Evolutionary conservation across 2,797 vertebrate genomes (phyloP).

Genomic region (Hemibagrus guttatus): DNA sequence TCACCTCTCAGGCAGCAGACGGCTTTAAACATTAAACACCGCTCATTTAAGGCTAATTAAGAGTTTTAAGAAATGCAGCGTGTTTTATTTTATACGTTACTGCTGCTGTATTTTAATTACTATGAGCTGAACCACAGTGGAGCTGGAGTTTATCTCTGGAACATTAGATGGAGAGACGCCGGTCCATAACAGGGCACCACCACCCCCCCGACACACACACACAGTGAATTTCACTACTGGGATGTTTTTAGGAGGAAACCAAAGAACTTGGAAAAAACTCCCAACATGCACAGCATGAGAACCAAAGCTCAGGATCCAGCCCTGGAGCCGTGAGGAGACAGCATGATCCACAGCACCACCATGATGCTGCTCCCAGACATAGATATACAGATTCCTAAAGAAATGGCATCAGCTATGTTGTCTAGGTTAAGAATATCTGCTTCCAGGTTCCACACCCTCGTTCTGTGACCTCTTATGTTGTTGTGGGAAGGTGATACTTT

Average conservation of each 20-base stretch:
- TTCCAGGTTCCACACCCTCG: neutral
- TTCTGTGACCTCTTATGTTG: neutral
- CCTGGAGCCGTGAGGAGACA: neutral
- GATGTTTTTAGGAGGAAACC: neutral
- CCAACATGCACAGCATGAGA: neutral
- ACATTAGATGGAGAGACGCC: neutral
- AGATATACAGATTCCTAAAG: neutral
- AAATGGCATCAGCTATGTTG: neutral
- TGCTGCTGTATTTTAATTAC: neutral
- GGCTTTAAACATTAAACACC: neutral
- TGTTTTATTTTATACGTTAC: neutral
- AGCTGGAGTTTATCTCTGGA: neutral
- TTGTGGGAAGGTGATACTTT: neutral
- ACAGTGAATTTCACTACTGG: neutral
- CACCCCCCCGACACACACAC: too few relatives aligned
- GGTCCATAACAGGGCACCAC: neutral
- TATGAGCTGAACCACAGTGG: neutral
- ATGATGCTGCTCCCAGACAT: neutral
- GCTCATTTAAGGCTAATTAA: neutral
- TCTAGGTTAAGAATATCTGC: neutral
- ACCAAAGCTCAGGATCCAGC: neutral
- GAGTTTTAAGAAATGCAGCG: neutral
- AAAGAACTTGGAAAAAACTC: neutral
- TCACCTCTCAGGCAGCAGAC: neutral
- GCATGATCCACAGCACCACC: neutral